A percentile compares a stretch with the other conserved stretches of the same genome.
phyloP scores from a whole-genome alignment of 64 coral and sea anemone species.

The Dendrophyllia cribrosa region DNA sequence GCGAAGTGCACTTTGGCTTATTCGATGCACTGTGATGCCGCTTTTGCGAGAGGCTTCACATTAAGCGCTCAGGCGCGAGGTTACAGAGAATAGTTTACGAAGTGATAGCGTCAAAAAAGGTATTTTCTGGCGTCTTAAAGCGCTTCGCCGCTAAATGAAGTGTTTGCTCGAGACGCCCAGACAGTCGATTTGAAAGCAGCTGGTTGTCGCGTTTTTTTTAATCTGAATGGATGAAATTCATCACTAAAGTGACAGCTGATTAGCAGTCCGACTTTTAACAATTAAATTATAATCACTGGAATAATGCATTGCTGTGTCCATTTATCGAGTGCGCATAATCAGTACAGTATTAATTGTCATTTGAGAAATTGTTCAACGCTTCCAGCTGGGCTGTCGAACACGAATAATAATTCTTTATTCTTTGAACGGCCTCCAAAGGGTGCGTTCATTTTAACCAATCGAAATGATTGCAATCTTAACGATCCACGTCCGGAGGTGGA shows the following conservation, averaged over 20 bases:
- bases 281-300: not conserved
- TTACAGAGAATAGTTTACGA: no score
- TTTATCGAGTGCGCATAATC: not conserved
- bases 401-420: no score
- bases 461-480: no score
- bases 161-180: not conserved
- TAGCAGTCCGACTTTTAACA: not conserved
- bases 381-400: not conserved
- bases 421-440: no score
- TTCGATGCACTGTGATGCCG: no score
- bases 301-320: not conserved
- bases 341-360: not conserved
- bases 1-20: no score
- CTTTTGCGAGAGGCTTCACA: no score
- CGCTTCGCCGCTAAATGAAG: not conserved
- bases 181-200: conserved; percentile 1
- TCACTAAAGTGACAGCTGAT: conserved; percentile 18
- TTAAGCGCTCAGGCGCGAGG: no score
- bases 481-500: no score
- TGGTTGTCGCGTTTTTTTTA: conserved; percentile 1
- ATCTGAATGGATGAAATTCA: not conserved
- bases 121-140: not conserved
- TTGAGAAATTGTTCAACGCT: not conserved
- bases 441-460: no score
- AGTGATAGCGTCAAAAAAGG: no score